Percentiles rank a stretch among this genome's conserved stretches.
phyloP scores from a whole-genome alignment of 2,888 invertebrate species.

The Periphyllus acericola region DNA sequence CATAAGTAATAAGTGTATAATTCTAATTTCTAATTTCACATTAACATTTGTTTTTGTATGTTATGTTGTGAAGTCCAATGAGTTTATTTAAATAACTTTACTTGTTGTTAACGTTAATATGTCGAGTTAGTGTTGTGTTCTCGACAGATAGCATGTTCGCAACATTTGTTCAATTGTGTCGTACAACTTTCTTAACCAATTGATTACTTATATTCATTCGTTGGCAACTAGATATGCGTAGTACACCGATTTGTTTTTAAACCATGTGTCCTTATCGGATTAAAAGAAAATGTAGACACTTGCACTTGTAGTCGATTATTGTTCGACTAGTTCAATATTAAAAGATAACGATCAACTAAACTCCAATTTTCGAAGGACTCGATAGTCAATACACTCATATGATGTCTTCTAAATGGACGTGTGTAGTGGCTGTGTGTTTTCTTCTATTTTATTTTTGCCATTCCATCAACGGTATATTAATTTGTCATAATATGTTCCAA shows the following conservation, averaged over 20 bases:
- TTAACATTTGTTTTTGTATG: constrained; percentile 13
- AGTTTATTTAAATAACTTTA: not conserved
- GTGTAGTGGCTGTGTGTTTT: constrained; percentile 21
- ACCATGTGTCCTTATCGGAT: constrained; percentile 46
- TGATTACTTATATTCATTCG: not conserved
- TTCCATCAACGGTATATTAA: constrained; percentile 29
- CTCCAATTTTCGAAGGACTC: not conserved
- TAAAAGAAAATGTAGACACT: constrained; percentile 30
- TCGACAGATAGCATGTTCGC: not conserved
- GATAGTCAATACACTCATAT: not conserved
- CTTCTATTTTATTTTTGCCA: constrained; percentile 11
- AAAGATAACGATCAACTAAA: not conserved
- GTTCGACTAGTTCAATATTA: not conserved
- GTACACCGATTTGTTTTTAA: constrained; percentile 14
- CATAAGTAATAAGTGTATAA: not conserved
- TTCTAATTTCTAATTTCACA: constrained; percentile 19
- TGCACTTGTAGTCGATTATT: constrained; percentile 4
- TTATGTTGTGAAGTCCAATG: not conserved
- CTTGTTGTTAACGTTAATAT: not conserved
- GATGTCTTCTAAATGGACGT: constrained; percentile 57
- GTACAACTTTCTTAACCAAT: not conserved
- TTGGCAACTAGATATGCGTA: not conserved
- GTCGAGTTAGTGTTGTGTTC: not conserved
- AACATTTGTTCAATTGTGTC: not conserved
- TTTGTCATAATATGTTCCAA: not conserved